phyloP scores from a whole-genome alignment of 2,797 vertebrate species.

The Discoglossus pictus region DNA sequence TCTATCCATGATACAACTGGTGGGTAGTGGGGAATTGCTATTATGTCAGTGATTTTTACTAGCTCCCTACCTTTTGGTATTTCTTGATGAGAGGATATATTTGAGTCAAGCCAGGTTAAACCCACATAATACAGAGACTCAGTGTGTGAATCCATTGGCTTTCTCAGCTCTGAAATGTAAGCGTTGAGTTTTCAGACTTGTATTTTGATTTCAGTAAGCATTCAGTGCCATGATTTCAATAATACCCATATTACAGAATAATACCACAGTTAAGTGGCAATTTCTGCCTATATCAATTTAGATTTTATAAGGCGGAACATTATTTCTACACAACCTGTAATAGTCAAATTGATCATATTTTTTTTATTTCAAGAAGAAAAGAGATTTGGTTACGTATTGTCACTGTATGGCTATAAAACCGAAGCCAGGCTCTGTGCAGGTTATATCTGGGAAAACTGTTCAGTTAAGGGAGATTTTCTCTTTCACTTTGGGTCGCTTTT shows the following conservation, averaged over 20 bases:
- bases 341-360: no score
- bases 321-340: no score
- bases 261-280: neutral
- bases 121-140: constrained; percentile 52
- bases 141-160: constrained; percentile 31
- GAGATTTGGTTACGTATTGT: no score
- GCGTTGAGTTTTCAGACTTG: neutral
- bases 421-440: no score
- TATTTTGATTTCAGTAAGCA: neutral
- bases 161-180: neutral
- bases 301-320: neutral
- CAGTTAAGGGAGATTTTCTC: no score
- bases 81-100: constrained; percentile 40
- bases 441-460: no score
- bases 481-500: no score
- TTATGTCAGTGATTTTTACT: constrained; percentile 16
- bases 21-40: neutral
- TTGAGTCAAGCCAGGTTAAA: constrained; percentile 54
- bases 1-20: constrained; percentile 9
- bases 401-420: no score
- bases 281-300: neutral
- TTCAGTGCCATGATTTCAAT: neutral
- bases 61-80: neutral
- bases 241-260: neutral
- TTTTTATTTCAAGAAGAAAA: no score